Conservation (phyloP, 2,113 vertebrate genomes). For the Nerophis ophidion region DNA sequence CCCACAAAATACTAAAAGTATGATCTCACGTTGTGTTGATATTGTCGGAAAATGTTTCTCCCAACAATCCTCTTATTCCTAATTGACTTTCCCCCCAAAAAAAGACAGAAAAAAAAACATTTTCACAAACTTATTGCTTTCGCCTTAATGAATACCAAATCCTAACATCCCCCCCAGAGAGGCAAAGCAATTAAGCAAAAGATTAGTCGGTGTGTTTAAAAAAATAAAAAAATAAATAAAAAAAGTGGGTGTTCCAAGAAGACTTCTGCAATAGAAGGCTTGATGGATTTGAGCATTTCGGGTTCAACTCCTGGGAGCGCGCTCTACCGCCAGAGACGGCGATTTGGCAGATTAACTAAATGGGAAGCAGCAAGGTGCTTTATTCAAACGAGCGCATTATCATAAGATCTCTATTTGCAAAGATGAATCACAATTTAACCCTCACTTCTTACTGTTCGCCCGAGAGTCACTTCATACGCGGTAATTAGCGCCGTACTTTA, state of each 20-base stretch:
- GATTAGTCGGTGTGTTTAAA: constrained; percentile 55
- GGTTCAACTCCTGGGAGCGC: constrained; percentile 38
- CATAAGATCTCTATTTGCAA: constrained; percentile 21
- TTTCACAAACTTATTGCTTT: constrained; percentile 40
- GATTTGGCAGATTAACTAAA: constrained; percentile 50
- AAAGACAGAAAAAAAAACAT: constrained; percentile 24
- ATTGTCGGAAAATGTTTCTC: background rate
- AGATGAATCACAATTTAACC: constrained; percentile 29
- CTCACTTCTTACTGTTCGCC: constrained; percentile 12
- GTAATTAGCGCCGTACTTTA: constrained; percentile 19
- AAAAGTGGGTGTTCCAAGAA: constrained; percentile 40
- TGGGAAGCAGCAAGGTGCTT: constrained; percentile 27
- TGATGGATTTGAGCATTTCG: constrained; percentile 55
- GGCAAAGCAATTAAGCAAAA: constrained; percentile 49
- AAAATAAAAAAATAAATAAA: constrained; percentile 26
- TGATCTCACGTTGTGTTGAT: too few species aligned
- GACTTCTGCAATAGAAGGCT: constrained; percentile 33
- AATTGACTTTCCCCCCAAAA: constrained; percentile 11
- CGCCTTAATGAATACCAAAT: constrained; percentile 34
- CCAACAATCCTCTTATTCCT: constrained; percentile 10
- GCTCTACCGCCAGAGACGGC: constrained; percentile 36
- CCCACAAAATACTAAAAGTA: too few species aligned
- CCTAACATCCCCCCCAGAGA: constrained; percentile 49
- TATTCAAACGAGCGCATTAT: constrained; percentile 36
- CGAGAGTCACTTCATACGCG: constrained; percentile 14